A percentile compares a stretch with the other conserved stretches of the same genome.
phyloP scores from a whole-genome alignment of 2,113 vertebrate species.

The Galbula dea region DNA sequence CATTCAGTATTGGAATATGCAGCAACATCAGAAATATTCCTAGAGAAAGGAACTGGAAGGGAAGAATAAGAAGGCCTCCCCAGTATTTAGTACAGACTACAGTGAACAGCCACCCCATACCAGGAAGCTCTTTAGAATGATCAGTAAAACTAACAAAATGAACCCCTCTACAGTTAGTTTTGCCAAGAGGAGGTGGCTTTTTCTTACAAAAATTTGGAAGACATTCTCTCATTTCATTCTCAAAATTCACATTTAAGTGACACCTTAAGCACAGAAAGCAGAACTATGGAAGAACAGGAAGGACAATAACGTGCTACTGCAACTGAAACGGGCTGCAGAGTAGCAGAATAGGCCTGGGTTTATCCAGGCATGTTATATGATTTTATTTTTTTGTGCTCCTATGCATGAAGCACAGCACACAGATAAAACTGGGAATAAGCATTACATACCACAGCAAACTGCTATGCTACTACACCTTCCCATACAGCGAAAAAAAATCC shows the following conservation, averaged over 20 bases:
- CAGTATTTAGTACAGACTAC: neutral
- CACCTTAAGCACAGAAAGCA: neutral
- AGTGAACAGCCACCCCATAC: neutral
- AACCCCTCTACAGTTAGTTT: neutral
- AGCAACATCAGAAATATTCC: neutral
- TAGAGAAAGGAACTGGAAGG: neutral
- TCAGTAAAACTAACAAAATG: neutral
- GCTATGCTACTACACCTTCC: neutral
- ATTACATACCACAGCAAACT: neutral
- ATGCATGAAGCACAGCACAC: neutral
- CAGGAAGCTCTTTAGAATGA: neutral
- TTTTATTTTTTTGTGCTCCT: neutral
- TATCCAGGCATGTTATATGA: neutral
- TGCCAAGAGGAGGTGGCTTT: neutral
- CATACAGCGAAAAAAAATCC: neutral
- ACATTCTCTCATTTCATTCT: neutral
- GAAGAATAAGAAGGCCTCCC: neutral
- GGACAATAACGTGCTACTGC: neutral
- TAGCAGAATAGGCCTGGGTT: neutral
- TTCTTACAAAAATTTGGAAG: neutral
- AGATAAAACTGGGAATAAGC: neutral
- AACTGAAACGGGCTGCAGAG: neutral
- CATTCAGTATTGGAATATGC: neutral
- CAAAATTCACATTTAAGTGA: neutral
- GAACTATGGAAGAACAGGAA: neutral